Percentiles rank a stretch among this genome's conserved stretches.
Conservation (phyloP, 2,797 vertebrate species). For the Gallinago stenura region DNA sequence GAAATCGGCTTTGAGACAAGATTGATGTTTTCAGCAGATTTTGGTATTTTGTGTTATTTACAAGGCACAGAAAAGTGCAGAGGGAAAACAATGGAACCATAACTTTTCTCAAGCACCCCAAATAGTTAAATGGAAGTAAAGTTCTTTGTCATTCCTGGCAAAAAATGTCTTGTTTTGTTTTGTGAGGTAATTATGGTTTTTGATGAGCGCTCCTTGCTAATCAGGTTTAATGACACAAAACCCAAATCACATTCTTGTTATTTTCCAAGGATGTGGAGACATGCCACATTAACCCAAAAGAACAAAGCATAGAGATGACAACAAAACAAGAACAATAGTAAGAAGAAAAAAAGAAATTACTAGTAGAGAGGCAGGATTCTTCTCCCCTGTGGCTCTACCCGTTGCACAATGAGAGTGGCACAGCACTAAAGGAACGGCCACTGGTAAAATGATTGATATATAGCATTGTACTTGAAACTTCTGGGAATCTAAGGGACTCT, state of each 20-base stretch:
- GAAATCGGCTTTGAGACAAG: conserved; percentile 12
- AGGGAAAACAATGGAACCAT: background rate
- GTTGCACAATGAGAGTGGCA: background rate
- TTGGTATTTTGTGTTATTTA: background rate
- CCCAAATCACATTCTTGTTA: conserved; percentile 69
- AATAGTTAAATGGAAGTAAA: conserved; percentile 3
- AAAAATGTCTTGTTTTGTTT: conserved; percentile 50
- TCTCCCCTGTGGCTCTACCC: background rate
- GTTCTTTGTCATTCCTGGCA: background rate
- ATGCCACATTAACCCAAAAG: conserved; percentile 42
- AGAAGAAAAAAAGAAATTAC: background rate
- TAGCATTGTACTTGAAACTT: background rate
- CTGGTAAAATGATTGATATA: background rate
- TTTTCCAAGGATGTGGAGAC: conserved; percentile 59
- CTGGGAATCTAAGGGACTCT: background rate
- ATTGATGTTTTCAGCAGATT: conserved; percentile 8
- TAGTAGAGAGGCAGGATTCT: background rate
- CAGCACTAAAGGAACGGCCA: background rate
- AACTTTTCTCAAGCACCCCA: background rate
- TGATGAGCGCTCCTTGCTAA: conserved; percentile 67
- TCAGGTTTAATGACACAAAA: conserved; percentile 72
- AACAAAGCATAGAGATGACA: conserved; percentile 13
- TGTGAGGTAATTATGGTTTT: conserved; percentile 73
- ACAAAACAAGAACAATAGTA: background rate
- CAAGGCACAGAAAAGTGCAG: background rate